Evolutionary conservation across 2,888 invertebrate species (phyloP).

Genomic region (Drosophila nr. fundita): DNA sequence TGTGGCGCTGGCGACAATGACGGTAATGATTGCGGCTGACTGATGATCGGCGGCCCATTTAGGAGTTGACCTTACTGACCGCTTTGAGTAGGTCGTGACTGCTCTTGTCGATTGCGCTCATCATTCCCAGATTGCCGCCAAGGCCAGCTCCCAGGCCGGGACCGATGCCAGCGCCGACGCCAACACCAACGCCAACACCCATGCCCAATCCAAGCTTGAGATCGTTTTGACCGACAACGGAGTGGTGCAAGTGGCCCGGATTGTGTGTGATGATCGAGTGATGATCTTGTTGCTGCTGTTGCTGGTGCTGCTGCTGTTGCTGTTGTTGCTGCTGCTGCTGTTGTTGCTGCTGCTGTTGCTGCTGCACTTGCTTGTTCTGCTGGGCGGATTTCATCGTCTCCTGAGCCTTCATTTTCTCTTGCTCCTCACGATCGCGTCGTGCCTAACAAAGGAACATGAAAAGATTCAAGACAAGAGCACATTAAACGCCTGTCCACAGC

Average conservation of each 20-base stretch:
- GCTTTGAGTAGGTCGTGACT: conserved; percentile 85
- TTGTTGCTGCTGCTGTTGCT: conserved; percentile 83
- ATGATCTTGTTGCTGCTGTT: conserved; percentile 83
- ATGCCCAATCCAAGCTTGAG: conserved; percentile 85
- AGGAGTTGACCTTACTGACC: conserved; percentile 85
- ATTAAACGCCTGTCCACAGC: neutral
- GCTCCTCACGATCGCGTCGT: conserved; percentile 94
- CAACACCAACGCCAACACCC: conserved; percentile 82
- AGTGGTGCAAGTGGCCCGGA: conserved; percentile 85
- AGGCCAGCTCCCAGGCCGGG: conserved; percentile 81
- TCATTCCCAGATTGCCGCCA: conserved; percentile 85
- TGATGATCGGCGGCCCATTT: conserved; percentile 66
- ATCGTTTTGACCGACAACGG: conserved; percentile 85
- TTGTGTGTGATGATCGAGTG: conserved; percentile 85
- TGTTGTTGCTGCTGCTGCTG: conserved; percentile 80
- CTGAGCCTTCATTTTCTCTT: conserved; percentile 95
- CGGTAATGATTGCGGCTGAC: conserved; percentile 22
- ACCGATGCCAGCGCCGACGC: conserved; percentile 79
- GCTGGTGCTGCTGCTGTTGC: conserved; percentile 82
- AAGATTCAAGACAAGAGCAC: conserved; percentile 4
- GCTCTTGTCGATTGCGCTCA: conserved; percentile 85
- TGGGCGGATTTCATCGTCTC: conserved; percentile 94
- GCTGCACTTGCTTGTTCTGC: conserved; percentile 88
- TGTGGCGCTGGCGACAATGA: conserved; percentile 19
- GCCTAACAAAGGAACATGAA: conserved; percentile 85